Evolutionary conservation across 2,888 invertebrate genomes (phyloP).

Genomic region (Aleiodes leptofemur): DNA sequence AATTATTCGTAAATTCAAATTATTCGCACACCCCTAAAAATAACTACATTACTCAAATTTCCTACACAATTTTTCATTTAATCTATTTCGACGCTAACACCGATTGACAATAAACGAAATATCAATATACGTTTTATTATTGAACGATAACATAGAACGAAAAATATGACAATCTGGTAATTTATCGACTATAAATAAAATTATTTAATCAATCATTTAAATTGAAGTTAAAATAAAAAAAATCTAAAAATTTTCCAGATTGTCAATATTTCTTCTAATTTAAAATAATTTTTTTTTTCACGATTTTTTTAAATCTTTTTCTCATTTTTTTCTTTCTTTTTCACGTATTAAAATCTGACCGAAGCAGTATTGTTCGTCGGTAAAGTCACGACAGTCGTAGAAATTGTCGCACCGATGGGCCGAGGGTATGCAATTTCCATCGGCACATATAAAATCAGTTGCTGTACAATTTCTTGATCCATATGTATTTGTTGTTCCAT

Average conservation of each 20-base stretch:
- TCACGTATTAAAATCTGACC: slow-evolving; percentile 75
- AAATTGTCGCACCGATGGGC: slow-evolving; percentile 90
- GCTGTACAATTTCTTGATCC: slow-evolving; percentile 70
- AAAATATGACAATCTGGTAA: slow-evolving; percentile 53
- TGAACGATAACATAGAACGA: slow-evolving; percentile 51
- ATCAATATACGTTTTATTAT: slow-evolving; percentile 55
- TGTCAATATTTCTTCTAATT: slow-evolving; percentile 51
- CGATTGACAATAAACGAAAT: slow-evolving; percentile 67
- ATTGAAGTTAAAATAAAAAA: not conserved
- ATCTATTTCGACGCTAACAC: slow-evolving; percentile 70
- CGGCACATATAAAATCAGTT: slow-evolving; percentile 78
- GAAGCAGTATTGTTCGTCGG: slow-evolving; percentile 92
- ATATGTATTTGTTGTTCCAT: slow-evolving; percentile 65
- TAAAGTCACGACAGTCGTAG: slow-evolving; percentile 93
- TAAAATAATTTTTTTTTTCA: not conserved
- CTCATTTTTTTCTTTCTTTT: not conserved
- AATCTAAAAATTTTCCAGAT: slow-evolving; percentile 60
- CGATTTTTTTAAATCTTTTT: slow-evolving; percentile 53
- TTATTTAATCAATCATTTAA: slow-evolving; percentile 3
- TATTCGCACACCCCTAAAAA: slow-evolving; percentile 35
- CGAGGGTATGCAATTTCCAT: slow-evolving; percentile 87
- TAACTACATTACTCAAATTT: slow-evolving; percentile 62
- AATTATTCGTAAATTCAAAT: no score
- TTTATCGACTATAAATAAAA: slow-evolving; percentile 10
- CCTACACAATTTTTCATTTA: slow-evolving; percentile 69